A percentile compares a stretch with the other conserved stretches of the same genome.
These are phyloP conservation scores for Spinus pinus DNA, from an alignment of 2,797 vertebrate species.

Conservation along the genomic window DNA sequence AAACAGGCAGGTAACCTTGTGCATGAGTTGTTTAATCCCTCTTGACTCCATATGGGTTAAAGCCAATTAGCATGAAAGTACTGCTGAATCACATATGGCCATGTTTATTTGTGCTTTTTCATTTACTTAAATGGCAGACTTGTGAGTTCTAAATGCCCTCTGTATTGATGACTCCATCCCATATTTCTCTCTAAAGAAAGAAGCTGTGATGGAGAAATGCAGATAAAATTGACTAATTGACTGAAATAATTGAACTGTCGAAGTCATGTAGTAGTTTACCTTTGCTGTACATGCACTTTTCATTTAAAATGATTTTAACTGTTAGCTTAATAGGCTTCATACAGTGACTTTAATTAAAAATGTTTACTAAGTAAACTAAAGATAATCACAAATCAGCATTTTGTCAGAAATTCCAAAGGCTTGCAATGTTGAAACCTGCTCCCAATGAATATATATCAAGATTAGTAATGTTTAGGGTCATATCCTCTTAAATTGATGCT, in stretches of 20 bases:
- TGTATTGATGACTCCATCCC: constrained; percentile 85
- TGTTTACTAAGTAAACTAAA: constrained; percentile 54
- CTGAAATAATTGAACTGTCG: constrained; percentile 87
- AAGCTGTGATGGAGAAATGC: constrained; percentile 87
- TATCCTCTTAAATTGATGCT: background rate
- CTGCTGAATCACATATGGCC: constrained; percentile 85
- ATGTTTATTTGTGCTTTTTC: constrained; percentile 89
- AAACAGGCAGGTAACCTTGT: constrained; percentile 80
- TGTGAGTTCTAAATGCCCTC: constrained; percentile 83
- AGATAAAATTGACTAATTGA: constrained; percentile 93
- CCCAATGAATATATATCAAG: background rate
- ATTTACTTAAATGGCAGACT: constrained; percentile 89
- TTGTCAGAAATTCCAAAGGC: constrained; percentile 36
- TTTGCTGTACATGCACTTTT: constrained; percentile 83
- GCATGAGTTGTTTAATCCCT: constrained; percentile 79
- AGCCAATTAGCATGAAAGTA: constrained; percentile 88
- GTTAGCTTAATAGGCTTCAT: constrained; percentile 81
- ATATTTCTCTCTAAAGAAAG: constrained; percentile 89
- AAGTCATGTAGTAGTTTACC: constrained; percentile 78
- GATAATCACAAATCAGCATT: constrained; percentile 26
- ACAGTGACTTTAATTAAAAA: constrained; percentile 77
- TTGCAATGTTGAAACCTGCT: background rate
- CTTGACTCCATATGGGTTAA: constrained; percentile 77
- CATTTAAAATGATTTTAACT: constrained; percentile 77
- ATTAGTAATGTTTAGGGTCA: background rate